These are phyloP conservation scores for Gymnothorax javanicus DNA, from an alignment of 2,797 vertebrate genomes.

Conservation along the genomic window DNA sequence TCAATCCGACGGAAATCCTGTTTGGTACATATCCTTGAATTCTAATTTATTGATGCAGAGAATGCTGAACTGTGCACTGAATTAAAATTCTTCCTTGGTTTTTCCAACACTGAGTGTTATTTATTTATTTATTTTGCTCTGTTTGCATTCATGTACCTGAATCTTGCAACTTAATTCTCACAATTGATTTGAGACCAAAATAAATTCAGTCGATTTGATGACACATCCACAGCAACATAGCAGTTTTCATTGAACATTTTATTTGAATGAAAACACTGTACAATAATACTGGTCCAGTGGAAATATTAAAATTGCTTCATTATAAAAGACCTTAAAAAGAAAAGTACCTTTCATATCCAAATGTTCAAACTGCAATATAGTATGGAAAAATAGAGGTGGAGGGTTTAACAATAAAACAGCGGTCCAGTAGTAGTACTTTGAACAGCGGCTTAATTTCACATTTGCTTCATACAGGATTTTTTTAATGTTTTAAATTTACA, in stretches of 20 bases:
- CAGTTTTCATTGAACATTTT: conserved; percentile 61
- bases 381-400: conserved; percentile 38
- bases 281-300: conserved; percentile 62
- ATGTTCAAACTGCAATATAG: conserved; percentile 44
- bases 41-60: conserved; percentile 71
- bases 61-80: conserved; percentile 67
- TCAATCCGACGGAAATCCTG: conserved; percentile 45
- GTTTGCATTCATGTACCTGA: conserved; percentile 47
- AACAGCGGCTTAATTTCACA: conserved; percentile 14
- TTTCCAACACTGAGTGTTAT: conserved; percentile 38
- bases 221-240: conserved; percentile 24
- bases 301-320: conserved; percentile 63
- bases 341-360: conserved; percentile 51
- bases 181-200: conserved; percentile 51
- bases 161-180: conserved; percentile 60
- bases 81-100: conserved; percentile 46
- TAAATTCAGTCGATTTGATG: conserved; percentile 41
- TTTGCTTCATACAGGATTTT: conserved; percentile 46
- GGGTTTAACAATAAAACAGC: conserved; percentile 39
- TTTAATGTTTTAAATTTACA: conserved; percentile 32
- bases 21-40: conserved; percentile 54
- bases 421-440: conserved; percentile 44
- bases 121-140: conserved; percentile 25
- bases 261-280: conserved; percentile 60
- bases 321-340: conserved; percentile 56